Evolutionary conservation across 2,888 invertebrate species (phyloP).

Genomic region (Netelia melanura): DNA sequence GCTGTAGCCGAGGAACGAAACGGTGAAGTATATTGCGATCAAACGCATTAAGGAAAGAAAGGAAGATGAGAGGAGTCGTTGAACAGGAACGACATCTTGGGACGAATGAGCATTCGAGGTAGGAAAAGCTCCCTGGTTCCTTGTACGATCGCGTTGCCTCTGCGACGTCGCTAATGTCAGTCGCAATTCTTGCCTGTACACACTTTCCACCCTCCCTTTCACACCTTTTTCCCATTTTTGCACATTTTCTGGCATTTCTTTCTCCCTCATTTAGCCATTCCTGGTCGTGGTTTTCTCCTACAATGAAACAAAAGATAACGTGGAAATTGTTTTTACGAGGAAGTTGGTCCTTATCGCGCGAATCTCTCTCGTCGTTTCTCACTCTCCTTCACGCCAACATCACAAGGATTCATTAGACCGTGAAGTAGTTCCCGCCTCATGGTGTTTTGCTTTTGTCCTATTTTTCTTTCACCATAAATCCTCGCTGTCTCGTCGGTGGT

Average conservation of each 20-base stretch:
- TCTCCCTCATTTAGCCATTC: slow-evolving; percentile 29
- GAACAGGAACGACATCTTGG: slow-evolving; percentile 40
- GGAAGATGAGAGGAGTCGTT: slow-evolving; percentile 24
- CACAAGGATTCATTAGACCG: slow-evolving; percentile 65
- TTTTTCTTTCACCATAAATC: slow-evolving; percentile 42
- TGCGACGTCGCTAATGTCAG: slow-evolving; percentile 18
- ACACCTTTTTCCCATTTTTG: slow-evolving; percentile 4
- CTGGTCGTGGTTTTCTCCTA: slow-evolving; percentile 4
- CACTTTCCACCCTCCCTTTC: slow-evolving; percentile 36
- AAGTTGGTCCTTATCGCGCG: slow-evolving; percentile 71
- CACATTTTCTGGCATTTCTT: slow-evolving; percentile 37
- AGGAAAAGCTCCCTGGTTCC: slow-evolving; percentile 1
- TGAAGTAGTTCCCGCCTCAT: slow-evolving; percentile 56
- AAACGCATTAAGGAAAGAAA: slow-evolving; percentile 5
- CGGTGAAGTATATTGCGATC: slow-evolving; percentile 33
- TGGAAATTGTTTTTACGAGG: slow-evolving; percentile 76
- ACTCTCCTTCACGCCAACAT: background rate
- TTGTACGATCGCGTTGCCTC: slow-evolving; percentile 15
- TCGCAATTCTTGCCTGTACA: slow-evolving; percentile 5
- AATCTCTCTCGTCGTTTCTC: slow-evolving; percentile 38
- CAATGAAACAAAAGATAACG: slow-evolving; percentile 52
- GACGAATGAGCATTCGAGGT: slow-evolving; percentile 36
- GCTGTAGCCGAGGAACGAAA: background rate
- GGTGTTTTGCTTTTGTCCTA: slow-evolving; percentile 3
- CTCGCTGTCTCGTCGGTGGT: slow-evolving; percentile 20